phyloP scores from a whole-genome alignment of 2,888 invertebrate species.

The Macaria liturata region DNA sequence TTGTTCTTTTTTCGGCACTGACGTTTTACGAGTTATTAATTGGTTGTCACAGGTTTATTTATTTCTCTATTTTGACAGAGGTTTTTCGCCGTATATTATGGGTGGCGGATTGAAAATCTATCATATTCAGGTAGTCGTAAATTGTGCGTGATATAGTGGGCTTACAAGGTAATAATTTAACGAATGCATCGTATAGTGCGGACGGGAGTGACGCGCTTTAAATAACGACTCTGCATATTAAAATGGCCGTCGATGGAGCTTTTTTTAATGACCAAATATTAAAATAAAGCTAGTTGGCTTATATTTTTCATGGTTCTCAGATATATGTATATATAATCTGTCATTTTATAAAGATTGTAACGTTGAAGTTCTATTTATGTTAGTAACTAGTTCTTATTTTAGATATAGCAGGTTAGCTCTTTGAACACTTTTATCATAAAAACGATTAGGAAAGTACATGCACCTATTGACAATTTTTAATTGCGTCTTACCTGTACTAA shows the following conservation, averaged over 20 bases:
- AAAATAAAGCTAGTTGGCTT: too few species aligned
- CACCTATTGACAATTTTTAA: too few species aligned
- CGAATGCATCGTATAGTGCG: slow-evolving; percentile 75
- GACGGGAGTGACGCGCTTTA: slow-evolving; percentile 78
- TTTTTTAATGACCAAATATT: background rate
- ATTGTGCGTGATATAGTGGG: slow-evolving; percentile 80
- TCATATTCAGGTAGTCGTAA: slow-evolving; percentile 83
- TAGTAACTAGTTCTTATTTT: too few species aligned
- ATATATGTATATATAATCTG: too few species aligned
- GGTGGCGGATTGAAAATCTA: slow-evolving; percentile 81
- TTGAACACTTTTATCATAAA: too few species aligned
- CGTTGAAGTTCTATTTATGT: too few species aligned
- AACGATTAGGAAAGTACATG: too few species aligned
- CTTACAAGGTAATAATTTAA: slow-evolving; percentile 79
- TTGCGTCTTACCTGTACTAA: too few species aligned
- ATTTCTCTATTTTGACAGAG: slow-evolving; percentile 82
- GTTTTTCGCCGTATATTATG: slow-evolving; percentile 78
- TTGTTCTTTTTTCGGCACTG: slow-evolving; percentile 77
- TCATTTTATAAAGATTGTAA: too few species aligned
- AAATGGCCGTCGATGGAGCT: slow-evolving; percentile 65
- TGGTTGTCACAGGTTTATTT: slow-evolving; percentile 81
- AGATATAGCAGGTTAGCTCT: too few species aligned
- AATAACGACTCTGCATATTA: slow-evolving; percentile 78
- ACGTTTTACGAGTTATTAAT: slow-evolving; percentile 84
- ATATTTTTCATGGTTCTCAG: too few species aligned